Base-by-base conservation (phyloP, 2,113 vertebrate genomes). In the Triplophysa dalaica region DNA sequence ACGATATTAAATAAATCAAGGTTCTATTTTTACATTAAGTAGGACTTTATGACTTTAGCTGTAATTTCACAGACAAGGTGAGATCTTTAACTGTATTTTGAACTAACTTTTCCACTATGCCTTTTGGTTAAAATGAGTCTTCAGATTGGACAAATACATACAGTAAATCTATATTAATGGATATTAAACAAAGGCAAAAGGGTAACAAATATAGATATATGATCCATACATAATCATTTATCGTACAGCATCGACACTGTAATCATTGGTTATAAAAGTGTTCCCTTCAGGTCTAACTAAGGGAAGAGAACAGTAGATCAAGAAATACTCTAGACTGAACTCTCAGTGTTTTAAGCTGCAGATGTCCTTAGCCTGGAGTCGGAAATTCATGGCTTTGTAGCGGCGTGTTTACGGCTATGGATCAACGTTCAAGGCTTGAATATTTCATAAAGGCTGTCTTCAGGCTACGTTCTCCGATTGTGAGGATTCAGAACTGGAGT, bases 371-470 rank as follows among this genome's bases (percentile, higher is more conserved):
- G 68, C 75, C 69, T 75, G 54, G 29, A 78, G 70, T 52, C 24
- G 48, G 58, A 67, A 43, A 81, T 58, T 29, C 48, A 70, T 29
- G 48, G 68, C 70, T 62, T 85, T 84, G 81, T 83, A 83, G 81
- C 72, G 24, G 48, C 63, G 61, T 82, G 82, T 81, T 82, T 84
- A 81, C 13, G 80, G 77, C 77, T 68, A 43, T 6, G 67, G 82
- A 84, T 82, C 78, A 52, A 81, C 81, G 81, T 70, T 78, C 43
- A 38, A 38, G 6, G 48, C 16, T 21, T 85, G 80, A 78, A 85
- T 84, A 80, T 84, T 84, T 87, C 80, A 87, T 84, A 72, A 78
- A 63, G 33, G 45, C 65, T 72, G 64, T 58, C 56, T 45, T 54
- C 70, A 70, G 76, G 72, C 22, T 5, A 48, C 72, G 48, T 62